phyloP scores from a whole-genome alignment of 2,113 vertebrate species.

The Thermophis baileyi region DNA sequence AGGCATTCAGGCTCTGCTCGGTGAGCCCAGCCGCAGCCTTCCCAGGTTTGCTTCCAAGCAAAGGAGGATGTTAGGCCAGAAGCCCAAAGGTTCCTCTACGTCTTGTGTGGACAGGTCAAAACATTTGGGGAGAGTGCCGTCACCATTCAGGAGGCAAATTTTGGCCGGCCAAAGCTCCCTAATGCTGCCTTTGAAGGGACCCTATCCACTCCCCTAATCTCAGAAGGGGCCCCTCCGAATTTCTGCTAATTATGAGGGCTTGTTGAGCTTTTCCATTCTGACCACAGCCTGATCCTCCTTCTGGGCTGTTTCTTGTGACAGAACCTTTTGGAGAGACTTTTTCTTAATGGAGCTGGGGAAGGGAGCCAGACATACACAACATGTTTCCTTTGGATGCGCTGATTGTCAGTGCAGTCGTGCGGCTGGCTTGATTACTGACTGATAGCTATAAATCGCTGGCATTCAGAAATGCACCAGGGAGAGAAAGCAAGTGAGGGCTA shows the following conservation, averaged over 20 bases:
- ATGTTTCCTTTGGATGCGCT: conserved; percentile 51
- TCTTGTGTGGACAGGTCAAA: neutral
- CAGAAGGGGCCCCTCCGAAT: conserved; percentile 31
- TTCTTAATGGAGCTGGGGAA: conserved; percentile 30
- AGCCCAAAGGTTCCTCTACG: neutral
- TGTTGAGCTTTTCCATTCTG: conserved; percentile 55
- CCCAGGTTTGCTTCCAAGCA: neutral
- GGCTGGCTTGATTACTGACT: conserved; percentile 44
- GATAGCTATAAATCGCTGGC: conserved; percentile 40
- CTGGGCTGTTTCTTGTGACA: conserved; percentile 38
- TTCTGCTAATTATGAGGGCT: conserved; percentile 52
- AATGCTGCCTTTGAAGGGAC: too few relatives aligned
- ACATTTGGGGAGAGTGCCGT: neutral
- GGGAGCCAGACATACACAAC: neutral
- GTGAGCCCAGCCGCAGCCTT: neutral
- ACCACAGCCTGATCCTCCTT: conserved; percentile 55
- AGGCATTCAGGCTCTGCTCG: neutral
- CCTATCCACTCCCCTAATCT: neutral
- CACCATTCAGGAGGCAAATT: neutral
- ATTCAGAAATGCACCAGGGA: neutral
- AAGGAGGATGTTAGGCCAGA: too few relatives aligned
- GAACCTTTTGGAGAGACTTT: conserved; percentile 38
- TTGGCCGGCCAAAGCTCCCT: neutral
- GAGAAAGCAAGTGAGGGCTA: neutral
- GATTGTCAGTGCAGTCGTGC: conserved; percentile 49